These are phyloP conservation scores for Steinernema hermaphroditum DNA, from an alignment of 2,888 invertebrate genomes.

Conservation along the genomic window DNA sequence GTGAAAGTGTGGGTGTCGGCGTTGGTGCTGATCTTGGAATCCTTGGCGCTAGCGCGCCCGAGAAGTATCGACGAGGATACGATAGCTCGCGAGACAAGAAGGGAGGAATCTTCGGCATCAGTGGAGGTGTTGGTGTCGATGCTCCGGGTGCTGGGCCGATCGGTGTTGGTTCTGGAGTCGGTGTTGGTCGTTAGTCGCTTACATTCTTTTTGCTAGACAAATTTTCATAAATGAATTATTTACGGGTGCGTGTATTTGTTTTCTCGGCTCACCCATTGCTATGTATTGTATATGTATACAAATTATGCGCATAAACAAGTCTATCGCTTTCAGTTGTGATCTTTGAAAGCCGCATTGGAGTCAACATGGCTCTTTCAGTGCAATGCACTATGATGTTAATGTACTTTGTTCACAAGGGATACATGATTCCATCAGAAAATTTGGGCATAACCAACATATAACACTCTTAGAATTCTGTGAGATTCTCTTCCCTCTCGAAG, in stretches of 20 bases:
- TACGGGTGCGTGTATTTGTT: neutral
- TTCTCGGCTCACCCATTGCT: neutral
- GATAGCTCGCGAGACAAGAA: constrained; percentile 51
- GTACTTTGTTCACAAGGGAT: too few relatives aligned
- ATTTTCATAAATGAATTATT: neutral
- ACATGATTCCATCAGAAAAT: too few relatives aligned
- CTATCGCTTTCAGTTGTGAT: neutral
- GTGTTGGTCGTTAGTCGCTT: constrained; percentile 44
- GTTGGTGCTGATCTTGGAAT: constrained; percentile 51
- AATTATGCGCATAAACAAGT: constrained; percentile 13
- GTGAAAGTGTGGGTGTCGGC: constrained; percentile 55
- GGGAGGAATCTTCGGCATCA: constrained; percentile 53
- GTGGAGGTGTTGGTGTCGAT: constrained; percentile 50
- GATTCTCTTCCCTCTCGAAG: too few relatives aligned
- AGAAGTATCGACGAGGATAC: constrained; percentile 54
- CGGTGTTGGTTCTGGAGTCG: constrained; percentile 53
- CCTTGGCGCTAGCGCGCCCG: constrained; percentile 53
- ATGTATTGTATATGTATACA: neutral
- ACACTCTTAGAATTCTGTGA: too few relatives aligned
- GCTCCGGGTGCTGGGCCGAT: constrained; percentile 54
- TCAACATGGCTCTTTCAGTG: too few relatives aligned
- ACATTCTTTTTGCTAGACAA: neutral
- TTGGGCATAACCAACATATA: too few relatives aligned
- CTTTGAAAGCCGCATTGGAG: too few relatives aligned
- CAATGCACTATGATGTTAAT: too few relatives aligned